phyloP scores from a whole-genome alignment of 2,797 vertebrate species.

The Oophaga sylvatica region DNA sequence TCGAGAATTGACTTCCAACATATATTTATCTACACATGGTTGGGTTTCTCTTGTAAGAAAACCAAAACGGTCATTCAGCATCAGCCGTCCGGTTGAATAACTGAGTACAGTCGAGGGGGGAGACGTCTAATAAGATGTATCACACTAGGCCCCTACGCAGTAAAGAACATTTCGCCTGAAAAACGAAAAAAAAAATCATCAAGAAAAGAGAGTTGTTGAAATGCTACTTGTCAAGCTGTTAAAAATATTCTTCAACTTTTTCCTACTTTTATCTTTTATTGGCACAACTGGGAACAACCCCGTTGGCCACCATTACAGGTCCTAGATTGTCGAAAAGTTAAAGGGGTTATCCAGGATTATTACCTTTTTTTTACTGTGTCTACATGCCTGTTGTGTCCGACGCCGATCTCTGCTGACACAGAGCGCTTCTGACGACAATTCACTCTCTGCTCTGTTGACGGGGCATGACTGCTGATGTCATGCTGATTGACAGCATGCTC shows the following conservation, averaged over 20 bases:
- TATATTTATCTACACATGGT: slow-evolving; percentile 18
- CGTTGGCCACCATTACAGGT: background rate
- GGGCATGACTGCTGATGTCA: too few relatives aligned
- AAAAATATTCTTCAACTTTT: background rate
- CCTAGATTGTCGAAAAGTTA: background rate
- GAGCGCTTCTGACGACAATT: too few relatives aligned
- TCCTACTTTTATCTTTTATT: background rate
- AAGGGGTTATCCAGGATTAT: background rate
- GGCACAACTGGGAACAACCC: background rate
- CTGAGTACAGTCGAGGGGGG: background rate
- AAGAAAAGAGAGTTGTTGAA: background rate
- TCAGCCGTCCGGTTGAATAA: slow-evolving; percentile 10
- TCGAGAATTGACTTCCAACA: slow-evolving; percentile 7
- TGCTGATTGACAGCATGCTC: too few relatives aligned
- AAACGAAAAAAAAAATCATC: background rate
- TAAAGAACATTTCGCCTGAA: background rate
- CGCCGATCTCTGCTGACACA: too few relatives aligned
- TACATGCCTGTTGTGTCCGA: too few relatives aligned
- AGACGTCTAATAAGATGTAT: slow-evolving; percentile 8
- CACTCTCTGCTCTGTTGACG: too few relatives aligned
- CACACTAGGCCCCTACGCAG: background rate
- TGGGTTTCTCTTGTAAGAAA: slow-evolving; percentile 14
- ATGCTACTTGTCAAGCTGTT: too few relatives aligned
- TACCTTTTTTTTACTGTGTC: too few relatives aligned
- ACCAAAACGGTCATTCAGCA: slow-evolving; percentile 32